These are phyloP conservation scores for Spisula subtruncata DNA, from an alignment of 2,888 invertebrate genomes.

Conservation along the genomic window DNA sequence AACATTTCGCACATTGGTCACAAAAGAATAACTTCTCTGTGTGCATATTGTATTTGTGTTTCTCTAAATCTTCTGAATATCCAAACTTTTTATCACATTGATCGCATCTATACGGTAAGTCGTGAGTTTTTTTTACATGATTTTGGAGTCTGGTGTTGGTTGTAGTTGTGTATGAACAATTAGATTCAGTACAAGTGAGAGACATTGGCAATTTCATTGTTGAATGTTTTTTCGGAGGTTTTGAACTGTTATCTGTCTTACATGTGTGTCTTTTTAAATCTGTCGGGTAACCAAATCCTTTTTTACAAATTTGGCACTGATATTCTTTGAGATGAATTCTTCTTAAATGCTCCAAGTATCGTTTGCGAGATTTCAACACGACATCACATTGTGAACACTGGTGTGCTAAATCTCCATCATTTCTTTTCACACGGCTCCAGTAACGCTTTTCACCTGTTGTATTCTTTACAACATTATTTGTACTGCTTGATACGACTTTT, in stretches of 20 bases:
- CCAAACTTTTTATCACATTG: constrained; percentile 80
- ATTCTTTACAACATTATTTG: background rate
- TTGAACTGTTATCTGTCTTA: background rate
- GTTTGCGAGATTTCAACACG: constrained; percentile 62
- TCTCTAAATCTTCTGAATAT: constrained; percentile 75
- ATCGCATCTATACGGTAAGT: constrained; percentile 74
- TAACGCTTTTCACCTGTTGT: constrained; percentile 63
- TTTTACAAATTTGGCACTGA: constrained; percentile 63
- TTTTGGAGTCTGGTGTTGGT: constrained; percentile 71
- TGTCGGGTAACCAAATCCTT: constrained; percentile 68
- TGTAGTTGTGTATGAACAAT: constrained; percentile 75
- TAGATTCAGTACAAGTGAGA: constrained; percentile 63
- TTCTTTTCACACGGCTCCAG: constrained; percentile 63
- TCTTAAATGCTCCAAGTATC: constrained; percentile 63
- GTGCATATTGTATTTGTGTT: constrained; percentile 76
- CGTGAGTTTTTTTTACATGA: constrained; percentile 77
- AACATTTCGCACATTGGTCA: constrained; percentile 81
- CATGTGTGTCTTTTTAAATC: constrained; percentile 69
- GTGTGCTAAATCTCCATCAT: constrained; percentile 55
- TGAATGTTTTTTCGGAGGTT: constrained; percentile 49
- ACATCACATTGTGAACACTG: constrained; percentile 61
- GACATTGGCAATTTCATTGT: background rate
- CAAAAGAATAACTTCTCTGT: constrained; percentile 74
- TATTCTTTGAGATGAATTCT: constrained; percentile 65
- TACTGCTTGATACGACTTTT: background rate